Evolutionary conservation across 37 sponge, comb jelly and placozoan species (phyloP).

Genomic region (Ephydatia muelleri): DNA sequence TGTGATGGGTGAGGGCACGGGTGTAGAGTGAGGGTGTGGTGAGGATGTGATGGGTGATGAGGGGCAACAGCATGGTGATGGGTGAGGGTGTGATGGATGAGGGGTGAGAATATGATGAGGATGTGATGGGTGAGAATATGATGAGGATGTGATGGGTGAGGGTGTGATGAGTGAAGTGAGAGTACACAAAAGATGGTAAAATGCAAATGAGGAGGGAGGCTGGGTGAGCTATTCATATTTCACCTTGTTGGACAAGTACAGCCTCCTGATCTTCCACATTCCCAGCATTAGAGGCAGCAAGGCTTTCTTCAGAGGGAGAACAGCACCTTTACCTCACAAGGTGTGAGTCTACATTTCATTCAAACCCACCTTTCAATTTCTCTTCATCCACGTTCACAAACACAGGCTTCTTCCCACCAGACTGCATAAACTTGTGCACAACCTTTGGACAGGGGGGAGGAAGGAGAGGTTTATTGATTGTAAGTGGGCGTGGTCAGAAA

Average conservation of each 20-base stretch:
- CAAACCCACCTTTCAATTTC: constrained; percentile 35
- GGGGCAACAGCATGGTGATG: no score
- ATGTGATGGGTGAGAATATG: no score
- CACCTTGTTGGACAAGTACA: constrained; percentile 44
- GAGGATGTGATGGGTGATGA: no score
- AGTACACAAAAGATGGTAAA: neutral
- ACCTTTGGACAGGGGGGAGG: neutral
- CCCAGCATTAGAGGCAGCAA: neutral
- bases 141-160: no score
- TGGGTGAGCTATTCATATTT: neutral
- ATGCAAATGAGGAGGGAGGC: neutral
- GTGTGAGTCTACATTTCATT: neutral
- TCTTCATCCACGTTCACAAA: constrained; percentile 75
- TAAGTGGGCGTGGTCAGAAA: no score
- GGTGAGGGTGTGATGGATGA: no score
- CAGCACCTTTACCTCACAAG: neutral
- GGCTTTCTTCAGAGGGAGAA: neutral
- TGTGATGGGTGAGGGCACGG: no score
- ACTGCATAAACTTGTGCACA: constrained; percentile 48
- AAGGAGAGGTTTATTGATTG: neutral
- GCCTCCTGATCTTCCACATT: constrained; percentile 16
- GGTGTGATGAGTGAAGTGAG: neutral
- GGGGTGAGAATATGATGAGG: no score
- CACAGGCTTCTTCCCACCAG: constrained; percentile 37
- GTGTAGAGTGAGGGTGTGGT: no score